phyloP scores from a whole-genome alignment of 1,140 invertebrate genomes.

The Luehdorfia chinensis region DNA sequence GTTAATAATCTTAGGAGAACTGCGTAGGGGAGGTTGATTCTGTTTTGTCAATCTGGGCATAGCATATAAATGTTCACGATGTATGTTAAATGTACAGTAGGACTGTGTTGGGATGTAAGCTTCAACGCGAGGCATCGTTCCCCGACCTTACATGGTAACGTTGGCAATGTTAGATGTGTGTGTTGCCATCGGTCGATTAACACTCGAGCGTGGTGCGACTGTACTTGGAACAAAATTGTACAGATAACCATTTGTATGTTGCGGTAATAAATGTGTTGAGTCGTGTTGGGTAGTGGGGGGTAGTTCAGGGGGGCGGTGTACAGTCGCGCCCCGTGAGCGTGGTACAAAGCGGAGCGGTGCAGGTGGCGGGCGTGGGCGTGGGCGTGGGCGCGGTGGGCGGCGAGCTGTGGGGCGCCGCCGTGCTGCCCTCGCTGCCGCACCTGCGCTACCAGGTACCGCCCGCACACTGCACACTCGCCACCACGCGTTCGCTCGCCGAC shows the following conservation, averaged over 20 bases:
- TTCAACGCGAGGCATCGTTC: no score
- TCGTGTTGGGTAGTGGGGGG: no score
- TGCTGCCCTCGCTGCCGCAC: conserved; percentile 57
- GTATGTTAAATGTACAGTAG: conserved; percentile 3
- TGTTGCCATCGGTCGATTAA: no score
- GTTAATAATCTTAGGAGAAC: no score
- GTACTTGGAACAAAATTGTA: background rate
- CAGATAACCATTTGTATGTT: background rate
- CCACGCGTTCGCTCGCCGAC: background rate
- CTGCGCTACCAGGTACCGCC: conserved; percentile 59
- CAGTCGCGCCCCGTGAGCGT: background rate
- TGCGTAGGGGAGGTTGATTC: background rate
- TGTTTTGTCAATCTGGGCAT: conserved; percentile 41
- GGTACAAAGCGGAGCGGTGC: conserved; percentile 16
- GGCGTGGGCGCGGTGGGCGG: conserved; percentile 34
- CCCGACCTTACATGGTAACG: no score
- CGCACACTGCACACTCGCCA: background rate
- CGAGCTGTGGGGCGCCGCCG: conserved; percentile 54
- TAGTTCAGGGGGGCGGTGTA: background rate
- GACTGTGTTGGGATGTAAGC: background rate
- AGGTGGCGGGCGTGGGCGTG: conserved; percentile 39
- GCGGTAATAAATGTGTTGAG: background rate
- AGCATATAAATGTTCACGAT: conserved; percentile 27
- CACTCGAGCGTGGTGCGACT: no score
- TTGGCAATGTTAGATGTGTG: no score